Evolutionary conservation across 2,113 vertebrate species (phyloP).

Genomic region (Ivindomyrus marchei): DNA sequence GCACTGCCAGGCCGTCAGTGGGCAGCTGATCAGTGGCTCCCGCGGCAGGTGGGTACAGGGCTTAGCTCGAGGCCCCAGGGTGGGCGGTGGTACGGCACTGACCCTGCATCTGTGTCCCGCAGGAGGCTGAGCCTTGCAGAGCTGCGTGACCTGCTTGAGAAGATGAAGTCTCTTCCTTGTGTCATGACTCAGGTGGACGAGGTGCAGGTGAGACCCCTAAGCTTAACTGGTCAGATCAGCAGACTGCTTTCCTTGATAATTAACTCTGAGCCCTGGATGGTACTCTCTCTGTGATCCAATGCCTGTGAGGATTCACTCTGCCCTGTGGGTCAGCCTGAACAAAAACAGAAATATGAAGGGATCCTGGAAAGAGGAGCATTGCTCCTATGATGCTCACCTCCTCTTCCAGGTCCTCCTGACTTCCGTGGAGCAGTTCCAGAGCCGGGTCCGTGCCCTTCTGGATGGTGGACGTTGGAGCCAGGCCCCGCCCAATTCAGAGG

Average conservation of each 20-base stretch:
- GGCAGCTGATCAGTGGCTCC: slow-evolving; percentile 59
- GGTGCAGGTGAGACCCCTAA: slow-evolving; percentile 65
- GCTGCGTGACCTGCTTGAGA: slow-evolving; percentile 71
- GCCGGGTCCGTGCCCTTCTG: slow-evolving; percentile 52
- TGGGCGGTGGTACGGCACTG: not conserved
- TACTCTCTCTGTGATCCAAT: not conserved
- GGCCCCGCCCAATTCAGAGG: slow-evolving; percentile 50
- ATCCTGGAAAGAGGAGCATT: not conserved
- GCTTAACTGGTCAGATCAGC: not conserved
- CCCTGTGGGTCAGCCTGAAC: not conserved
- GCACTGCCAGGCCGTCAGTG: slow-evolving; percentile 63
- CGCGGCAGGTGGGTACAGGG: slow-evolving; percentile 36
- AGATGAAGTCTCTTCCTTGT: slow-evolving; percentile 79
- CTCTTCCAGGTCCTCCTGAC: slow-evolving; percentile 55
- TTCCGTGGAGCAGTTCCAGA: slow-evolving; percentile 67
- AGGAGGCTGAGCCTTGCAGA: slow-evolving; percentile 68
- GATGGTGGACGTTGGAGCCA: slow-evolving; percentile 58
- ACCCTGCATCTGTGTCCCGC: not conserved
- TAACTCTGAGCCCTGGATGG: not conserved
- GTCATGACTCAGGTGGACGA: slow-evolving; percentile 69
- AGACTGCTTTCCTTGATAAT: not conserved
- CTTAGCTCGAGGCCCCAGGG: not conserved
- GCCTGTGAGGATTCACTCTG: not conserved
- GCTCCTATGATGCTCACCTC: not conserved
- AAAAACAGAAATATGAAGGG: not conserved